These are phyloP conservation scores for Phainopepla nitens DNA, from an alignment of 2,113 vertebrate species.

Conservation along the genomic window DNA sequence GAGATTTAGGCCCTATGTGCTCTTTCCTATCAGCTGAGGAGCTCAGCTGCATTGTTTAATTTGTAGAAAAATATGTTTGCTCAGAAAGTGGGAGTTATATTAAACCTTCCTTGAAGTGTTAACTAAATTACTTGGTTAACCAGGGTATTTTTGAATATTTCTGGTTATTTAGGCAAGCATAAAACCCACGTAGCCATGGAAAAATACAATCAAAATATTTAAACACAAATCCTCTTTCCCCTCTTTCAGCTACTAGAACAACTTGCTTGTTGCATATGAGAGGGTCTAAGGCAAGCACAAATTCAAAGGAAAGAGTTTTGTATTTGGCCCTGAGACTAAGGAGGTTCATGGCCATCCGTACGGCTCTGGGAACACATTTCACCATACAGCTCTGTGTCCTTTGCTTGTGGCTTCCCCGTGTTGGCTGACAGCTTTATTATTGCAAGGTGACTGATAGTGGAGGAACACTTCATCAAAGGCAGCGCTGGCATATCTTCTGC, in stretches of 20 bases:
- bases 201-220: background rate
- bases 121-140: background rate
- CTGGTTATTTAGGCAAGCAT: background rate
- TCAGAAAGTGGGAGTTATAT: background rate
- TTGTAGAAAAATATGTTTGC: background rate
- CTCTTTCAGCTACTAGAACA: background rate
- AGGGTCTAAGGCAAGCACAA: background rate
- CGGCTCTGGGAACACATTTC: background rate
- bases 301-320: background rate
- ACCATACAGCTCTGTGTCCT: rapidly evolving
- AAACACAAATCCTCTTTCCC: background rate
- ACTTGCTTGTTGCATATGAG: background rate
- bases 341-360: background rate
- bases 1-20: background rate
- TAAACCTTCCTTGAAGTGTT: background rate
- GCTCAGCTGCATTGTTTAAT: background rate
- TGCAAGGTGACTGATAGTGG: background rate
- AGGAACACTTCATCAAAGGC: background rate
- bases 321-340: background rate
- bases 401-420: rapidly evolving
- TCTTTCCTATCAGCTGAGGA: background rate
- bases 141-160: background rate
- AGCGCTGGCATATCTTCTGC: background rate
- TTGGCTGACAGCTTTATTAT: background rate
- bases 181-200: background rate